Evolutionary conservation across 2,113 vertebrate species (phyloP).

Genomic region (Pollimyrus isidori): DNA sequence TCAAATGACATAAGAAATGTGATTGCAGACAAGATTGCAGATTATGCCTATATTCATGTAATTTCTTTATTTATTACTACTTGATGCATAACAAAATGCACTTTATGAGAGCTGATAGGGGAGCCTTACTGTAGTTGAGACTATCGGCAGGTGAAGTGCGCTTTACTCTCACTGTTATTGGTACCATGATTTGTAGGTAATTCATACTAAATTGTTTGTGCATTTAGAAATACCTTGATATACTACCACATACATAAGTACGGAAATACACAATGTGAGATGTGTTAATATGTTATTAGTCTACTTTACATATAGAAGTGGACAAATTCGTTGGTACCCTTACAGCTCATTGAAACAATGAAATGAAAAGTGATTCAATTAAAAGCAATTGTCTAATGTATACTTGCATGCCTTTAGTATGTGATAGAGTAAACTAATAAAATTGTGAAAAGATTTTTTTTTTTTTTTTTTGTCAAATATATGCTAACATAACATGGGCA

Average conservation of each 20-base stretch:
- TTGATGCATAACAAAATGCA: background rate
- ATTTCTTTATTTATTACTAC: background rate
- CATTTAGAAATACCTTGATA: background rate
- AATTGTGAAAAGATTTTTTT: too few species aligned
- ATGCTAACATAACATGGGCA: too few species aligned
- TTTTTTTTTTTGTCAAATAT: too few species aligned
- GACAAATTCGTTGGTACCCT: too few species aligned
- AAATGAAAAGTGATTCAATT: too few species aligned
- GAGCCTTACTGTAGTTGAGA: background rate
- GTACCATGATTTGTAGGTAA: background rate
- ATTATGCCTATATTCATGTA: background rate
- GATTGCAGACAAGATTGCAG: background rate
- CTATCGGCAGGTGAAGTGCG: background rate
- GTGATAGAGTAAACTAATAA: too few species aligned
- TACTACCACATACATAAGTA: background rate
- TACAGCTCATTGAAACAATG: too few species aligned
- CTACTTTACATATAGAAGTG: background rate
- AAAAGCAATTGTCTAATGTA: too few species aligned
- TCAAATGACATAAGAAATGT: background rate
- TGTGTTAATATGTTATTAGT: background rate
- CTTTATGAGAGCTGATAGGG: background rate
- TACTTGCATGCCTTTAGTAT: too few species aligned
- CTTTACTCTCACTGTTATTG: background rate
- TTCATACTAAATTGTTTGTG: background rate
- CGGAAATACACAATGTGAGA: background rate